phyloP scores from a whole-genome alignment of 1,140 invertebrate species.

The Chrysoperla carnea region DNA sequence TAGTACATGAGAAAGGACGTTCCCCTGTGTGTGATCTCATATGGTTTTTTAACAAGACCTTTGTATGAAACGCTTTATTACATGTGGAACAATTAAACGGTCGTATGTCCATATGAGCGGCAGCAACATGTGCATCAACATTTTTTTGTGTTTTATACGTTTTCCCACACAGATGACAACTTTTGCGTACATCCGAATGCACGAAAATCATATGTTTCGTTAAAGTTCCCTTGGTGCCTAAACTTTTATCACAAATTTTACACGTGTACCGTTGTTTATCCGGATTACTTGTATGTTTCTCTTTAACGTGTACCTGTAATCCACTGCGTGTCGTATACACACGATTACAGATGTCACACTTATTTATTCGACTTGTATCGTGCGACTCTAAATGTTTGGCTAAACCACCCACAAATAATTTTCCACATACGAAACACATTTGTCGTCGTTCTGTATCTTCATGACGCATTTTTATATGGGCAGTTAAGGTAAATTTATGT shows the following conservation, averaged over 20 bases:
- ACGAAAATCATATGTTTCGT: not conserved
- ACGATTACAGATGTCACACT: not conserved
- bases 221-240: not conserved
- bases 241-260: not conserved
- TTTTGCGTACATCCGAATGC: not conserved
- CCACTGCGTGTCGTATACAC: not conserved
- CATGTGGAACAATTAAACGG: not conserved
- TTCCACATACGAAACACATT: not conserved
- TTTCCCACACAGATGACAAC: not conserved
- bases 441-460: not conserved
- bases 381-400: not conserved
- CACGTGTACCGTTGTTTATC: not conserved
- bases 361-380: not conserved
- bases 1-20: not conserved
- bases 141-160: not conserved
- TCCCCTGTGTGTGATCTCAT: not conserved
- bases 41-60: not conserved
- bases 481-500: not conserved
- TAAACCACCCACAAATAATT: not conserved
- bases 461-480: not conserved
- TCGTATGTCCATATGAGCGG: not conserved
- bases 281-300: not conserved
- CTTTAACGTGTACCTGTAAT: not conserved
- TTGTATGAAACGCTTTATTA: not conserved
- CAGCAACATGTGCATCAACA: not conserved